phyloP scores from a whole-genome alignment of 2,888 invertebrate genomes.

The Eilema depressum region DNA sequence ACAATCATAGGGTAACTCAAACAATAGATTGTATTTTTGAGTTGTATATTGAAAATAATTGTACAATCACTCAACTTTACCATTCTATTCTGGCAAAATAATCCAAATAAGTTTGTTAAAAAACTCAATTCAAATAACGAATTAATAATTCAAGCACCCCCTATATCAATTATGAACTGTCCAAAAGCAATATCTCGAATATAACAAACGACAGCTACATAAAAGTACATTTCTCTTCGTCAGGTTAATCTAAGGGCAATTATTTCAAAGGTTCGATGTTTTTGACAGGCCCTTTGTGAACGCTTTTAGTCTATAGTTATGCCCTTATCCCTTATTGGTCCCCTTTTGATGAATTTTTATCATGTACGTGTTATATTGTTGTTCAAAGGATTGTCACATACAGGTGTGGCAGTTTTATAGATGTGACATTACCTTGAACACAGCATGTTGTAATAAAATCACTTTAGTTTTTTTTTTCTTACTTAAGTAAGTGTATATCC shows the following conservation, averaged over 20 bases:
- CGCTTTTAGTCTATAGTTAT: slow-evolving; percentile 43
- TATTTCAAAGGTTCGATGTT: slow-evolving; percentile 56
- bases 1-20: too few relatives aligned
- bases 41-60: not conserved
- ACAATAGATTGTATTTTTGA: too few relatives aligned
- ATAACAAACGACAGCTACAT: slow-evolving; percentile 46
- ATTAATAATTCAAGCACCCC: not conserved
- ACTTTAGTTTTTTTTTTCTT: not conserved
- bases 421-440: slow-evolving; percentile 38
- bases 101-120: not conserved
- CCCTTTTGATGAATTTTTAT: slow-evolving; percentile 37
- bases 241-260: slow-evolving; percentile 51
- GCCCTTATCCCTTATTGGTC: slow-evolving; percentile 32
- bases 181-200: slow-evolving; percentile 38
- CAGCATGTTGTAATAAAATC: slow-evolving; percentile 2
- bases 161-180: slow-evolving; percentile 30
- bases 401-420: slow-evolving; percentile 42
- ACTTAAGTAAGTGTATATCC: too few relatives aligned
- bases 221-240: slow-evolving; percentile 49
- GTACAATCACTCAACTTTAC: not conserved
- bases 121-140: not conserved
- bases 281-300: slow-evolving; percentile 51
- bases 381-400: slow-evolving; percentile 47
- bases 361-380: slow-evolving; percentile 39
- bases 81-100: not conserved